Evolutionary conservation across 2,888 invertebrate genomes (phyloP).

Genomic region (Drosophila meridiana): DNA sequence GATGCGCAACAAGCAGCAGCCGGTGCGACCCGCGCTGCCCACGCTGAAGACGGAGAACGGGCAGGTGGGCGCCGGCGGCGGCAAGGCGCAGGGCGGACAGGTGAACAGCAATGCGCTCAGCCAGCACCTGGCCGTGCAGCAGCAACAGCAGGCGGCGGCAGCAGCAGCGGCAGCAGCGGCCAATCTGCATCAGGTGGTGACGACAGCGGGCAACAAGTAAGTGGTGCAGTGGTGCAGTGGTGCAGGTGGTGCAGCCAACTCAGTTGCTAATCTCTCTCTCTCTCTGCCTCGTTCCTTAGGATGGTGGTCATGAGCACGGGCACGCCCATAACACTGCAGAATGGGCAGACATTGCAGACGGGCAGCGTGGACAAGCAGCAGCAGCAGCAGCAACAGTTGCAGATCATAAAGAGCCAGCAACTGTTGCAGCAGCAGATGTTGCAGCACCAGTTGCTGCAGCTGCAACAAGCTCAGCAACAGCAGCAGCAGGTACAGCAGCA

Average conservation of each 20-base stretch:
- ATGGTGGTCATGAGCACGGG: conserved; percentile 85
- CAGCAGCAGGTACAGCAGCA: conserved; percentile 82
- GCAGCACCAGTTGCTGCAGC: conserved; percentile 79
- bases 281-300: conserved; percentile 60
- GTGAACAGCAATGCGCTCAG: conserved; percentile 65
- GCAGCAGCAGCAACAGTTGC: conserved; percentile 81
- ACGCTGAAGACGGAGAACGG: conserved; percentile 88
- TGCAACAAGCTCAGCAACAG: conserved; percentile 74
- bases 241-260: neutral
- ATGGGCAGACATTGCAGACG: conserved; percentile 83
- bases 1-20: conserved; percentile 89
- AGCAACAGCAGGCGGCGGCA: conserved; percentile 49
- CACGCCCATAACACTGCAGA: conserved; percentile 83
- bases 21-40: conserved; percentile 89
- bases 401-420: conserved; percentile 80
- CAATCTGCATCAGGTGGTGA: conserved; percentile 86
- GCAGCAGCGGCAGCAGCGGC: conserved; percentile 59
- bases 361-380: conserved; percentile 83
- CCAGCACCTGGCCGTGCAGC: conserved; percentile 66
- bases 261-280: neutral
- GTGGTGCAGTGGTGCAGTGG: conserved; percentile 41
- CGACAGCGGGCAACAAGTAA: conserved; percentile 86
- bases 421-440: conserved; percentile 79
- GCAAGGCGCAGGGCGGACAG: conserved; percentile 41
- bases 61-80: conserved; percentile 87